Conservation (phyloP, 2,888 invertebrate species). For the Trachelus tabidus region DNA sequence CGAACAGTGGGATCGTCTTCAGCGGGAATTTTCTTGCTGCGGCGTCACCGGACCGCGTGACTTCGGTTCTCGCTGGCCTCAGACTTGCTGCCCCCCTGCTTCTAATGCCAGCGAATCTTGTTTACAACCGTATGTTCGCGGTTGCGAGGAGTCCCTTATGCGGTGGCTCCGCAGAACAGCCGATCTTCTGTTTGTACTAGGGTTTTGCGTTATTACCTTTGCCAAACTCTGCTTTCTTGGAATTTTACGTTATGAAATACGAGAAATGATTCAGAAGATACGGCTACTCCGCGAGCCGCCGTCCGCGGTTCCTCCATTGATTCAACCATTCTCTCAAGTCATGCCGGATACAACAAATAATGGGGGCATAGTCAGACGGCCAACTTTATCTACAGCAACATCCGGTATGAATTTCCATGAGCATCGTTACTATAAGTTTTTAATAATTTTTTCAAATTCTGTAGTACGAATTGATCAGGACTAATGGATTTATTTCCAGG, state of each 20-base stretch:
- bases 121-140: constrained; percentile 59
- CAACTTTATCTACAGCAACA: constrained; percentile 45
- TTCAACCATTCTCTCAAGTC: constrained; percentile 52
- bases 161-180: constrained; percentile 83
- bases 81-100: constrained; percentile 52
- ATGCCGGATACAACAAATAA: constrained; percentile 51
- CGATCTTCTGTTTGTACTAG: constrained; percentile 83
- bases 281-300: constrained; percentile 73
- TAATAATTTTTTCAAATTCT: not conserved
- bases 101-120: constrained; percentile 49
- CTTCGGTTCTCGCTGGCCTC: constrained; percentile 56
- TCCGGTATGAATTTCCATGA: constrained; percentile 36
- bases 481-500: constrained; percentile 39
- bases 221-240: constrained; percentile 90
- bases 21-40: constrained; percentile 81
- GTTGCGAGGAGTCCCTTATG: constrained; percentile 80
- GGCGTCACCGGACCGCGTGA: constrained; percentile 76
- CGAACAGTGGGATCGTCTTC: constrained; percentile 81
- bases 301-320: constrained; percentile 47
- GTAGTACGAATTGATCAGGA: not conserved
- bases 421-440: not conserved
- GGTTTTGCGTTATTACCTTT: constrained; percentile 90
- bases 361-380: constrained; percentile 47
- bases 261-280: constrained; percentile 93
- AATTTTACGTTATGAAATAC: constrained; percentile 86